These are phyloP conservation scores for Listronotus oregonensis DNA, from an alignment of 1,140 invertebrate species.

Conservation along the genomic window DNA sequence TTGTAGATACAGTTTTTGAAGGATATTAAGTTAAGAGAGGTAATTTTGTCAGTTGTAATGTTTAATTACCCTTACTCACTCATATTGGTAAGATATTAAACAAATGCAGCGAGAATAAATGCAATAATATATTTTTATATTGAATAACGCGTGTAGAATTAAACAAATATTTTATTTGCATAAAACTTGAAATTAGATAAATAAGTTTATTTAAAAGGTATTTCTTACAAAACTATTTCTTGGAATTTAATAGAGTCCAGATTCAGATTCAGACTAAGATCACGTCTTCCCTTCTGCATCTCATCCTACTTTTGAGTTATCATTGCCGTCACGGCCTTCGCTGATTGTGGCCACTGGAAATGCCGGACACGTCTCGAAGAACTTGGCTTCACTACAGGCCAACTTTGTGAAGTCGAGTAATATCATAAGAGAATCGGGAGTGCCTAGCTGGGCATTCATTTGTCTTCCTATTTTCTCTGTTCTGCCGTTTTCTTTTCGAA, in stretches of 20 bases:
- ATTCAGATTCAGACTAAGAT: slow-evolving; percentile 20
- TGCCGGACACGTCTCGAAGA: slow-evolving; percentile 40
- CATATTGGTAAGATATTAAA: no score
- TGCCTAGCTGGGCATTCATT: slow-evolving; percentile 36
- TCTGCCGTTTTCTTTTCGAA: slow-evolving; percentile 18
- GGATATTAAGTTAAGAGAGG: no score
- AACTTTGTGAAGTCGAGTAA: slow-evolving; percentile 36
- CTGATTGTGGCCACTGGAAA: slow-evolving; percentile 43
- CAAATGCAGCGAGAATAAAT: no score
- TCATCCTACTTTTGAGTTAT: slow-evolving; percentile 25
- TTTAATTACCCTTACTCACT: no score
- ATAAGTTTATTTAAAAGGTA: background rate
- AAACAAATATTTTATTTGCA: background rate
- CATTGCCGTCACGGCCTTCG: slow-evolving; percentile 42
- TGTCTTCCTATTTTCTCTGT: slow-evolving; percentile 29
- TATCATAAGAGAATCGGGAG: slow-evolving; percentile 41
- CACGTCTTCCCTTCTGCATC: slow-evolving; percentile 10
- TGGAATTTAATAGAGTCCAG: slow-evolving; percentile 19
- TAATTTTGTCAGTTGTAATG: no score
- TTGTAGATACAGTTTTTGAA: no score
- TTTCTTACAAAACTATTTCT: background rate
- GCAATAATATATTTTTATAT: no score
- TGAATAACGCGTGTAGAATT: no score
- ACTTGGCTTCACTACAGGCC: slow-evolving; percentile 33
- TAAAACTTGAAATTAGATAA: background rate